phyloP scores from a whole-genome alignment of 2,797 vertebrate genomes.

The Crenuchus spilurus region DNA sequence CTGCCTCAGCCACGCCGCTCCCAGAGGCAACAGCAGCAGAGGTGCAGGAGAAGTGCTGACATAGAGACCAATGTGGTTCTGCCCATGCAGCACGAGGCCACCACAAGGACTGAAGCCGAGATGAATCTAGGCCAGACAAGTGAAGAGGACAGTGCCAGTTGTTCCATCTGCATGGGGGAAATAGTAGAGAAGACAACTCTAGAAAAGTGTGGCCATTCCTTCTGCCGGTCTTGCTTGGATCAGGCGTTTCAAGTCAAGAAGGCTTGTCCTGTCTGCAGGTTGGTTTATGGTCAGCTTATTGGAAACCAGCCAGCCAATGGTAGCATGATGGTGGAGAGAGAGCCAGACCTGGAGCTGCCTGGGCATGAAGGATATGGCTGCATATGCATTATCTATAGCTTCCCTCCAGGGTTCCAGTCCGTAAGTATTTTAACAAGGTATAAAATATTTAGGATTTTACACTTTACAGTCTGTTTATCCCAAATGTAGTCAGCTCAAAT shows the following conservation, averaged over 20 bases:
- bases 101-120: constrained; percentile 71
- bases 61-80: constrained; percentile 73
- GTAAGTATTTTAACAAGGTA: constrained; percentile 74
- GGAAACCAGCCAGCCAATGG: constrained; percentile 94
- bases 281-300: constrained; percentile 90
- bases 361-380: constrained; percentile 90
- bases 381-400: constrained; percentile 94
- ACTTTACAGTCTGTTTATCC: not conserved
- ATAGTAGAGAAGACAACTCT: constrained; percentile 89
- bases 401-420: constrained; percentile 89
- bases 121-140: constrained; percentile 66
- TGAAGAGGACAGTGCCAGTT: constrained; percentile 80
- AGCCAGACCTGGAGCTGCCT: constrained; percentile 86
- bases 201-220: constrained; percentile 91
- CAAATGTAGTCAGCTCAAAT: not conserved
- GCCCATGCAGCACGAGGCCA: constrained; percentile 73
- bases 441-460: not conserved
- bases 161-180: constrained; percentile 94
- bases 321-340: constrained; percentile 90
- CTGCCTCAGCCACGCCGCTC: constrained; percentile 77
- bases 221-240: constrained; percentile 89
- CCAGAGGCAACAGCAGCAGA: constrained; percentile 82
- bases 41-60: constrained; percentile 79
- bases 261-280: constrained; percentile 91
- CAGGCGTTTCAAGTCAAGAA: constrained; percentile 91